Percentiles rank a stretch among this genome's conserved stretches.
phyloP scores from a whole-genome alignment of 1,140 invertebrate species.

The Neodiprion virginianus region DNA sequence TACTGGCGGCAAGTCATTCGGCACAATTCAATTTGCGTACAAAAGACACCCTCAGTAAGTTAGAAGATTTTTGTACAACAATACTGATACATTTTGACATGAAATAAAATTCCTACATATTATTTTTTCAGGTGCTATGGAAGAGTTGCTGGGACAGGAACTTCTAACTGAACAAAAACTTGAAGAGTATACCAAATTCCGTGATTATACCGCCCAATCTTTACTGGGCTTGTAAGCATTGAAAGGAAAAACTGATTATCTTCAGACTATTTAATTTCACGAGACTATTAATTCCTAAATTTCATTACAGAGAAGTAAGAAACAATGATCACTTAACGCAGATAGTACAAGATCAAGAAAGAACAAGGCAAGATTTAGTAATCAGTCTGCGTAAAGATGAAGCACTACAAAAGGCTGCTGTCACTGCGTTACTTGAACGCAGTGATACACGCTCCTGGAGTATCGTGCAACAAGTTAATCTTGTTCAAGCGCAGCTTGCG shows the following conservation, averaged over 20 bases:
- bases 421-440: slow-evolving; percentile 74
- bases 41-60: slow-evolving; percentile 55
- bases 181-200: slow-evolving; percentile 66
- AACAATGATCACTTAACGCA: slow-evolving; percentile 66
- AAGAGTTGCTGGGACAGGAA: slow-evolving; percentile 71
- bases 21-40: slow-evolving; percentile 54
- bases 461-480: slow-evolving; percentile 77
- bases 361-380: slow-evolving; percentile 65
- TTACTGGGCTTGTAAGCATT: slow-evolving; percentile 58
- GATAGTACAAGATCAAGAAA: slow-evolving; percentile 68
- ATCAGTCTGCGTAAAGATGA: slow-evolving; percentile 70
- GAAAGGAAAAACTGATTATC: neutral
- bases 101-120: slow-evolving; percentile 16
- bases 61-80: slow-evolving; percentile 10
- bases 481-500: slow-evolving; percentile 79
- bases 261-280: slow-evolving; percentile 4
- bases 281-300: neutral
- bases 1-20: slow-evolving; percentile 63
- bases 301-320: slow-evolving; percentile 61
- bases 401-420: slow-evolving; percentile 76
- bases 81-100: slow-evolving; percentile 3
- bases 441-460: slow-evolving; percentile 79
- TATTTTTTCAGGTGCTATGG: slow-evolving; percentile 66
- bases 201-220: slow-evolving; percentile 66
- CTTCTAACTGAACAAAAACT: slow-evolving; percentile 63